These are phyloP conservation scores for Acyrthosiphon pisum DNA, from an alignment of 1,140 invertebrate species.

Conservation along the genomic window DNA sequence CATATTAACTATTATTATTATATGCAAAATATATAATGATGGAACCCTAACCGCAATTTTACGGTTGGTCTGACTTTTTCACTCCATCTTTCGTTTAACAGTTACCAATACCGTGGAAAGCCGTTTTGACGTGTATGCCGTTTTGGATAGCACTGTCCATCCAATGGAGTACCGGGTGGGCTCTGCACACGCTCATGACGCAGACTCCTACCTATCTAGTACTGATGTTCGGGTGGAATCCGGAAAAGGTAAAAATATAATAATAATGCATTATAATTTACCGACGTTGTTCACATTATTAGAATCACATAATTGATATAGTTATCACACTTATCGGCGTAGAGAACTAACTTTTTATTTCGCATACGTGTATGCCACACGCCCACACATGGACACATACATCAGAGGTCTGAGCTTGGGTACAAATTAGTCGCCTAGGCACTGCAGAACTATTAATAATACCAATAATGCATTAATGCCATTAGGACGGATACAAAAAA, in stretches of 20 bases:
- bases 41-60: background rate
- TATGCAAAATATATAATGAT: background rate
- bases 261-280: background rate
- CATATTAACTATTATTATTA: too few relatives aligned
- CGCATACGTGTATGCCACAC: too few relatives aligned
- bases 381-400: too few relatives aligned
- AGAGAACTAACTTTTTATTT: background rate
- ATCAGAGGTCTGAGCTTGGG: background rate
- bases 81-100: conserved; percentile 59
- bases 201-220: conserved; percentile 86
- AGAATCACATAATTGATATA: background rate
- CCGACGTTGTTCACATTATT: background rate
- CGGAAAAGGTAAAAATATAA: conserved; percentile 70
- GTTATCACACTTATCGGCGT: background rate
- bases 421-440: background rate
- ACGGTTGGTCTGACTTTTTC: background rate
- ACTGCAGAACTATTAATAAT: background rate
- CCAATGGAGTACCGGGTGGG: conserved; percentile 85
- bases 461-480: background rate
- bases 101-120: conserved; percentile 73
- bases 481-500: background rate
- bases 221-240: conserved; percentile 81
- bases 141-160: conserved; percentile 80
- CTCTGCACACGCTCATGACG: conserved; percentile 83
- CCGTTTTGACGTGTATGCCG: conserved; percentile 75